Base-by-base conservation (phyloP, 1,140 invertebrate genomes). In the Arion vulgaris region DNA sequence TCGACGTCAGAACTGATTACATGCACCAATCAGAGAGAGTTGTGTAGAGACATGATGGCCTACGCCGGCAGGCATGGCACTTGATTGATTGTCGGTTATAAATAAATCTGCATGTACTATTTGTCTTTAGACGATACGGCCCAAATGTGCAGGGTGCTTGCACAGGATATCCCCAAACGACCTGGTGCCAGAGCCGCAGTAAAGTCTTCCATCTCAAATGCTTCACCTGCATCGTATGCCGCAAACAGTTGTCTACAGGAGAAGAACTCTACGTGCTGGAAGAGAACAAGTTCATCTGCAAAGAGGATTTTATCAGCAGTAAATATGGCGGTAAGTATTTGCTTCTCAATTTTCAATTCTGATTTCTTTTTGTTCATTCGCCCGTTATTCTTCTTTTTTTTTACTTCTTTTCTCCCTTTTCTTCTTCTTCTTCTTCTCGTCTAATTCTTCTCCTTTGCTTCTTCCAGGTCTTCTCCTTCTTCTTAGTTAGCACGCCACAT, bases 161-260 rank as follows among this genome's bases (percentile, higher is more conserved):
- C 96, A 98, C 92, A 98, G 98, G 78, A 99, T 99, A 86, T 97
- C 96, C 71, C 98, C 98, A 38, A 97, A 95, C 89, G 98, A 99
- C 93, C 94, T 99, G 90, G 98, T 99, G 87, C 94, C 98, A 84
- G 96, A 98, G 93, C 97, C 97, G 45, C 94, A 96, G 98, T 94
- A 97, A 98, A 94, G 97, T 99, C 90, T 99, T 98, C 94, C 98
- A 99, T 93, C 94, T 99, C 87, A 98, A 98, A 93, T 99, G 98
- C 93, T 99, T 99, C 94, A 98, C 97, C 86, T 99, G 98, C 93
- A 95, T 97, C 90, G 96, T 99, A 83, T 99, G 98, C 93, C 95
- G 97, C 88, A 98, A 98, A 93, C 96, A 99, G 94, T 95, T 99
- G 89, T 97, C 96, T 83, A 99, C 98, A 2, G 98, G 97, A 72